These are phyloP conservation scores for Puntigrus tetrazona DNA, from an alignment of 2,113 vertebrate species.

Conservation along the genomic window DNA sequence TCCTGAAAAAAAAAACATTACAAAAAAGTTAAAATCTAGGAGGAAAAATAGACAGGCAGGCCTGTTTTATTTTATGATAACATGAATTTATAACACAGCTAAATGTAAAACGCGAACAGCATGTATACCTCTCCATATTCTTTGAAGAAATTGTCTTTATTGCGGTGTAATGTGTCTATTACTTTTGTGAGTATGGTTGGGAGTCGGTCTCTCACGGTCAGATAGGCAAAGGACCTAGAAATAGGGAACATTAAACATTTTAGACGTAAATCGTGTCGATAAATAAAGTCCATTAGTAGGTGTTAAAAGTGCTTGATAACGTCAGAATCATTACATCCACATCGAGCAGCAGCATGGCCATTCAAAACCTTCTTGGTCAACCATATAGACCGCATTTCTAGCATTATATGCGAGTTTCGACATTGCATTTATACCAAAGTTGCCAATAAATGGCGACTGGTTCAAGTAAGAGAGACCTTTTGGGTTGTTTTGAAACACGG, in stretches of 20 bases:
- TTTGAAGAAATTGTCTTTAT: constrained; percentile 84
- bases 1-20: constrained; percentile 73
- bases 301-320: background rate
- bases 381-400: background rate
- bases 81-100: background rate
- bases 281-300: background rate
- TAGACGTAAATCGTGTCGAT: background rate
- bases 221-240: constrained; percentile 90
- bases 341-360: background rate
- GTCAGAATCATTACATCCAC: background rate
- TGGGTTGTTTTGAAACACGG: background rate
- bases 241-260: background rate
- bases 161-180: constrained; percentile 84
- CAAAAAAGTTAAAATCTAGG: background rate
- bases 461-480: too few relatives aligned
- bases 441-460: background rate
- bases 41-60: background rate
- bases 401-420: background rate
- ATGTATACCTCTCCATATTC: constrained; percentile 81
- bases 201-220: constrained; percentile 88
- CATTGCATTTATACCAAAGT: background rate
- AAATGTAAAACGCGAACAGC: background rate
- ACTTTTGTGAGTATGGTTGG: constrained; percentile 90
- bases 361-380: background rate
- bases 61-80: background rate